A percentile compares a stretch with the other conserved stretches of the same genome.
phyloP scores from a whole-genome alignment of 2,113 vertebrate genomes.

The Alligator sinensis region DNA sequence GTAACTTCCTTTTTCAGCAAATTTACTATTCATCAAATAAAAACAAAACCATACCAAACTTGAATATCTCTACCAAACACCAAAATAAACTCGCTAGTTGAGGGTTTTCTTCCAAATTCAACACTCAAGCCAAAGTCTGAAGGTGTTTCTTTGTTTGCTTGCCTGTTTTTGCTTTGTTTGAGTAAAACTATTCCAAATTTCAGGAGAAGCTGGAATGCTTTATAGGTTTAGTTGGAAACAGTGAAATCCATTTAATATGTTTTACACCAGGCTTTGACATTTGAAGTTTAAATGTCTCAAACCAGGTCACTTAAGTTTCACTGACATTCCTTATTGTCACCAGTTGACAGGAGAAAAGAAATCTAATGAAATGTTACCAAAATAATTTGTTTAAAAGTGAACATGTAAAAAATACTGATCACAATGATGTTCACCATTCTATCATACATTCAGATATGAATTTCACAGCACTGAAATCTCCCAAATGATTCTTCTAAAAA shows the following conservation, averaged over 20 bases:
- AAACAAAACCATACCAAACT: too few relatives aligned
- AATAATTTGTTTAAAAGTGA: not conserved
- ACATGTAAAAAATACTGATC: not conserved
- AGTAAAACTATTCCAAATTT: conserved; percentile 16
- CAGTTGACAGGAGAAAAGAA: not conserved
- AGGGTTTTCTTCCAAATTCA: conserved; percentile 5
- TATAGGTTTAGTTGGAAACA: not conserved
- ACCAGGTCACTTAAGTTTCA: not conserved
- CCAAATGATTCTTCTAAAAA: not conserved
- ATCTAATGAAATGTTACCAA: not conserved
- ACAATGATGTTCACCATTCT: not conserved
- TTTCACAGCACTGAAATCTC: not conserved
- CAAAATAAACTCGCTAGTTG: not conserved
- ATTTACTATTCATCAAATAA: not conserved
- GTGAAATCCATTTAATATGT: not conserved
- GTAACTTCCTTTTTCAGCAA: not conserved
- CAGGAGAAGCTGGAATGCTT: not conserved
- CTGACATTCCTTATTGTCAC: not conserved
- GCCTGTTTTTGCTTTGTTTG: not conserved
- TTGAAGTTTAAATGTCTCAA: not conserved
- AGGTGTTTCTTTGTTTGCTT: conserved; percentile 41
- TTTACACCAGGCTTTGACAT: conserved; percentile 5
- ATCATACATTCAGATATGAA: not conserved
- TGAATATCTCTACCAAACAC: not conserved
- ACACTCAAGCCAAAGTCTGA: conserved; percentile 8